A percentile compares a stretch with the other conserved stretches of the same genome.
These are phyloP conservation scores for Sturmia bella DNA, from an alignment of 2,888 invertebrate genomes.

Conservation along the genomic window DNA sequence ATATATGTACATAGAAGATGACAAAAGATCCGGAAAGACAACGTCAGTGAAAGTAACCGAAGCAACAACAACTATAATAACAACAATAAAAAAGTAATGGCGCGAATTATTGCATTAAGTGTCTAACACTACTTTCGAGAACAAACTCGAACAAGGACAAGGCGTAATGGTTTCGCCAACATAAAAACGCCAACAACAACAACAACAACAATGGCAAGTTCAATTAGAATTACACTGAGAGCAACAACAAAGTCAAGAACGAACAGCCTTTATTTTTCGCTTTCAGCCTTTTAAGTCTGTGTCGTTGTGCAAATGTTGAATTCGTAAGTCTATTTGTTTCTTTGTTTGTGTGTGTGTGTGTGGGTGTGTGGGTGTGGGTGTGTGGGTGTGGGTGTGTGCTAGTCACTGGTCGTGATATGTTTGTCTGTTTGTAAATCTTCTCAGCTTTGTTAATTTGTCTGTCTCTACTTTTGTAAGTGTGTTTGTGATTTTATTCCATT, in stretches of 20 bases:
- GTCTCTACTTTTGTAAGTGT: constrained; percentile 10
- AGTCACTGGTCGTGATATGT: constrained; percentile 14
- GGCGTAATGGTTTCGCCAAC: constrained; percentile 46
- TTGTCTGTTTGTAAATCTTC: not conserved
- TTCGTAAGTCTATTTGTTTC: not conserved
- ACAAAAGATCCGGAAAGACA: constrained; percentile 44
- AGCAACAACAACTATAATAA: constrained; percentile 43
- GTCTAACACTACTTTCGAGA: constrained; percentile 62
- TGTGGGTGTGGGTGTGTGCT: not conserved
- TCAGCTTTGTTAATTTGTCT: constrained; percentile 23
- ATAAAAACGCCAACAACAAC: constrained; percentile 27
- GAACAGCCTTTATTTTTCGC: constrained; percentile 50
- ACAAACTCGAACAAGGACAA: constrained; percentile 55
- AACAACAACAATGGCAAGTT: constrained; percentile 26
- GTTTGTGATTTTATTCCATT: constrained; percentile 63
- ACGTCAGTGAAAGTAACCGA: constrained; percentile 39
- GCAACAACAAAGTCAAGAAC: constrained; percentile 44
- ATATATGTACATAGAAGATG: constrained; percentile 39
- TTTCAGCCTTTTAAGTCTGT: constrained; percentile 29
- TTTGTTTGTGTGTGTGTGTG: not conserved
- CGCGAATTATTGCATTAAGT: constrained; percentile 70
- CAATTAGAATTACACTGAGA: constrained; percentile 33
- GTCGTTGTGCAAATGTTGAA: constrained; percentile 19
- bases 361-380: not conserved
- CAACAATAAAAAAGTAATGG: constrained; percentile 65